These are phyloP conservation scores for Vultur gryphus DNA, from an alignment of 2,797 vertebrate species.

Conservation along the genomic window DNA sequence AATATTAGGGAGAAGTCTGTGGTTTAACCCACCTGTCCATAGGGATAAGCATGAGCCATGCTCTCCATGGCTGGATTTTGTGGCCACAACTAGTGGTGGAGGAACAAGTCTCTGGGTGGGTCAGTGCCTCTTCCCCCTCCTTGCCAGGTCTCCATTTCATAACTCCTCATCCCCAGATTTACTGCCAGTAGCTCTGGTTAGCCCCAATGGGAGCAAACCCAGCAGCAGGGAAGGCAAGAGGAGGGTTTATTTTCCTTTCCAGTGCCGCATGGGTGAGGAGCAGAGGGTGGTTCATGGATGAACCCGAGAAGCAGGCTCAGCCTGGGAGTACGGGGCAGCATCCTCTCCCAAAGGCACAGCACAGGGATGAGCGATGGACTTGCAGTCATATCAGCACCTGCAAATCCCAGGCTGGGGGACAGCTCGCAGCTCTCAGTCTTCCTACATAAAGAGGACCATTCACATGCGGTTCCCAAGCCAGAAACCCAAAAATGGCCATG, in stretches of 20 bases:
- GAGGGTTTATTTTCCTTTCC: not conserved
- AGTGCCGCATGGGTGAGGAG: accelerated
- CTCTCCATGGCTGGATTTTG: not conserved
- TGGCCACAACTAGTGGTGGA: not conserved
- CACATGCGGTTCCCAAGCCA: not conserved
- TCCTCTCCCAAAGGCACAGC: not conserved
- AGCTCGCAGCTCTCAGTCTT: not conserved
- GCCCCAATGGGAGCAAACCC: not conserved
- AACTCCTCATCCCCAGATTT: not conserved
- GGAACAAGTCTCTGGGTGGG: not conserved
- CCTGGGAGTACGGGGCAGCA: accelerated
- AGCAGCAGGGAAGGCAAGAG: not conserved
- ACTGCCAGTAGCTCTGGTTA: not conserved
- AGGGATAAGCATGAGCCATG: not conserved
- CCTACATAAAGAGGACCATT: not conserved
- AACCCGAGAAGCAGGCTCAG: not conserved
- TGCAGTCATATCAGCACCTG: not conserved
- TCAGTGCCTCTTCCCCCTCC: not conserved
- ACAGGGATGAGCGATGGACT: not conserved
- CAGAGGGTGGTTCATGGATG: not conserved
- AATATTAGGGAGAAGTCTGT: not conserved
- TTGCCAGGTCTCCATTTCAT: not conserved
- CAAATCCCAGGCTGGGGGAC: not conserved
- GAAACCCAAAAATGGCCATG: not conserved
- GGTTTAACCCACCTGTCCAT: not conserved